Percentiles rank a stretch among this genome's conserved stretches.
Evolutionary conservation across 2,888 invertebrate genomes (phyloP).

Genomic region (Poecilobothrus nobilitatus): DNA sequence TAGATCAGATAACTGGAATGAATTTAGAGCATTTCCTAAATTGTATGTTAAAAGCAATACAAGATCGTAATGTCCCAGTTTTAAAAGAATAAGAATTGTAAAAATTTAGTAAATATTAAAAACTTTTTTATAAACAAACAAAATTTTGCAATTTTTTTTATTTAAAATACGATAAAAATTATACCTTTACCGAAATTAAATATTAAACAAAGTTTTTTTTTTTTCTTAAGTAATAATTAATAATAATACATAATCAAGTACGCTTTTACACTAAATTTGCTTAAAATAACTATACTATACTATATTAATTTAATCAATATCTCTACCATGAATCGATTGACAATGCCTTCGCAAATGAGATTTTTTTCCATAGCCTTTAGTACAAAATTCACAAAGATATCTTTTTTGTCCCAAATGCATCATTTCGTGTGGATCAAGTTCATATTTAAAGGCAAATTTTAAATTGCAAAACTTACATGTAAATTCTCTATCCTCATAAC

Average conservation of each 20-base stretch:
- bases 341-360: background rate
- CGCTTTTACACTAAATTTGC: background rate
- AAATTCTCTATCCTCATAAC: background rate
- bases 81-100: background rate
- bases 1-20: background rate
- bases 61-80: background rate
- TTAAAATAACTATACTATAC: background rate
- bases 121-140: background rate
- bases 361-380: background rate
- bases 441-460: conserved; percentile 3
- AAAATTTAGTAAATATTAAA: background rate
- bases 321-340: background rate
- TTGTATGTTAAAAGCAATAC: background rate
- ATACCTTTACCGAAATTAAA: background rate
- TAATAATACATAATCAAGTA: background rate
- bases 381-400: background rate
- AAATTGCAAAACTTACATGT: background rate
- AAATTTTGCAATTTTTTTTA: background rate
- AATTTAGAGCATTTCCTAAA: background rate
- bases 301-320: background rate
- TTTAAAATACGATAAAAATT: background rate
- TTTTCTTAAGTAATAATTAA: background rate
- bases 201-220: background rate
- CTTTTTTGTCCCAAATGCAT: background rate
- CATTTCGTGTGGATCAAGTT: conserved; percentile 1